These are phyloP conservation scores for Andrena chrysosceles DNA, from an alignment of 2,888 invertebrate genomes.

Conservation along the genomic window DNA sequence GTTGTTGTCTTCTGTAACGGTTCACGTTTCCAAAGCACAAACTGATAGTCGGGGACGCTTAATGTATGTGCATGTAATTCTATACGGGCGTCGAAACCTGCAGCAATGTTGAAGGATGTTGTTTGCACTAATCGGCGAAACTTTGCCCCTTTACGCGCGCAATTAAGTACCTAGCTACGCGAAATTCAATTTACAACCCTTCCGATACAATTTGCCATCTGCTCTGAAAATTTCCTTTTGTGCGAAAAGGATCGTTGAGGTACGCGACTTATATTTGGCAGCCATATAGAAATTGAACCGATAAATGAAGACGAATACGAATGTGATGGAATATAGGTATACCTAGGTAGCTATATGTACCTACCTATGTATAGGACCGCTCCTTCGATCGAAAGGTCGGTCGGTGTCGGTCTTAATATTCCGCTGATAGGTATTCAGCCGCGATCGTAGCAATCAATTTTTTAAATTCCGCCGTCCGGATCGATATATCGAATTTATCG, in stretches of 20 bases:
- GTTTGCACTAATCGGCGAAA: no score
- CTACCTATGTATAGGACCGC: no score
- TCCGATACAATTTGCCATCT: neutral
- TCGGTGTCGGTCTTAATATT: conserved; percentile 18
- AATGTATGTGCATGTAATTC: conserved; percentile 1
- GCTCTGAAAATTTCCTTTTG: neutral
- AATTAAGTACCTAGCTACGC: no score
- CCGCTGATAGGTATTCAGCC: conserved; percentile 4
- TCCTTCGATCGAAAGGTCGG: conserved; percentile 17
- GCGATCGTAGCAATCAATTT: conserved; percentile 34
- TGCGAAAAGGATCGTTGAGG: neutral
- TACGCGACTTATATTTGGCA: neutral
- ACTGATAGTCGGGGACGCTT: neutral
- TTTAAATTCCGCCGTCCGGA: conserved; percentile 19
- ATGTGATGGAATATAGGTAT: neutral
- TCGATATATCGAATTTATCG: conserved; percentile 19
- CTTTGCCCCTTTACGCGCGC: no score
- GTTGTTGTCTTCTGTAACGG: neutral
- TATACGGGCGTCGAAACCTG: neutral
- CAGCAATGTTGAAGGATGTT: no score
- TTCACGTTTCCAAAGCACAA: conserved; percentile 1
- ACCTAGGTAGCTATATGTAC: no score
- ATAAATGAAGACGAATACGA: neutral
- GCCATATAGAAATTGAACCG: neutral
- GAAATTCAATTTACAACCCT: neutral